A percentile compares a stretch with the other conserved stretches of the same genome.
Evolutionary conservation across 2,113 vertebrate species (phyloP).

Genomic region (Catharus minimus): DNA sequence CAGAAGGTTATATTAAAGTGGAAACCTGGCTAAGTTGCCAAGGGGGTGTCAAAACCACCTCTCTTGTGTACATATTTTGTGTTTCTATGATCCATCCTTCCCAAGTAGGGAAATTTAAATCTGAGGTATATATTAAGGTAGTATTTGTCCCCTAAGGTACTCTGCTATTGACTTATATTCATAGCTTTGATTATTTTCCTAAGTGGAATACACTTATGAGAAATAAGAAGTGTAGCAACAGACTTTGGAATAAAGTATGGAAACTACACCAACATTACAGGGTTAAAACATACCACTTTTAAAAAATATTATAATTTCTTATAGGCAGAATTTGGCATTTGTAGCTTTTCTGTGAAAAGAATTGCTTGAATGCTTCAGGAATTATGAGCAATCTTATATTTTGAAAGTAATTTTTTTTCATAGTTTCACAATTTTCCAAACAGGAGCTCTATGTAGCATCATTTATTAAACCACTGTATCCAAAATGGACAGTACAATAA

Average conservation of each 20-base stretch:
- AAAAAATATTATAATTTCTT: not conserved
- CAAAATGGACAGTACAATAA: conserved; percentile 15
- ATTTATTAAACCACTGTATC: not conserved
- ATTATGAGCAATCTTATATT: not conserved
- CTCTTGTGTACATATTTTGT: not conserved
- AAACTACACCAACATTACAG: not conserved
- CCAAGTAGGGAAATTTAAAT: not conserved
- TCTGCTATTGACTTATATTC: not conserved
- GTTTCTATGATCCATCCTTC: not conserved
- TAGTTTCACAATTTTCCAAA: not conserved
- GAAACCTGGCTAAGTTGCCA: not conserved
- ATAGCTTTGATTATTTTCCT: not conserved
- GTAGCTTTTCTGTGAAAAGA: not conserved
- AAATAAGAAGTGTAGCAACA: not conserved
- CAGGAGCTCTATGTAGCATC: not conserved
- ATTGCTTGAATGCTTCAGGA: conserved; percentile 39
- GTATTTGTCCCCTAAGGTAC: not conserved
- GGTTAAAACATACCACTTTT: not conserved
- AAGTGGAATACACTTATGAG: not conserved
- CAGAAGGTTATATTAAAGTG: not conserved
- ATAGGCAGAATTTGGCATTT: not conserved
- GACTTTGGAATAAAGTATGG: not conserved
- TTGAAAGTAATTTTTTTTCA: not conserved
- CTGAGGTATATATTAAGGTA: not conserved
- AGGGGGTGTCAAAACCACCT: not conserved